Percentiles rank a stretch among this genome's conserved stretches.
Conservation (phyloP, 2,888 invertebrate species). For the Drosophila bunnanda region DNA sequence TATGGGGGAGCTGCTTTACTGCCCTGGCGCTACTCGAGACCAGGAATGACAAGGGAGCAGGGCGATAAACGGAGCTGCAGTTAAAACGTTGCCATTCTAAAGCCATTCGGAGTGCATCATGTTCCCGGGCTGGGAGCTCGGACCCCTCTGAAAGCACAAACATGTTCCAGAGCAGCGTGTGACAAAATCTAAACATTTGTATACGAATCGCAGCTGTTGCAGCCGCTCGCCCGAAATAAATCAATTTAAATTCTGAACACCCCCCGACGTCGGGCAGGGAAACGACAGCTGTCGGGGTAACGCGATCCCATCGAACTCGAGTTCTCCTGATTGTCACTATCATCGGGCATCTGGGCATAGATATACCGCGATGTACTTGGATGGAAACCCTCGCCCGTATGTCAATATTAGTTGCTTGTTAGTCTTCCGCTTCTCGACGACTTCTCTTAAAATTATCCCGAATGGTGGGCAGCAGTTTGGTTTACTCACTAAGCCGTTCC, state of each 20-base stretch:
- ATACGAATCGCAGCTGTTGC: conserved; percentile 44
- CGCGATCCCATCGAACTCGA: conserved; percentile 38
- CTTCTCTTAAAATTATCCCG: not conserved
- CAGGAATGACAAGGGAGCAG: not conserved
- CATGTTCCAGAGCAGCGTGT: conserved; percentile 22
- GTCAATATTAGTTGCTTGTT: conserved; percentile 3
- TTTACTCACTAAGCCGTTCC: conserved; percentile 63
- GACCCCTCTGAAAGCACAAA: conserved; percentile 6
- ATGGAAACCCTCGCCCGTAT: not conserved
- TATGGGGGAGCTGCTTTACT: conserved; percentile 12
- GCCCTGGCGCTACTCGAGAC: conserved; percentile 1
- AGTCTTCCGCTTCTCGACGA: not conserved
- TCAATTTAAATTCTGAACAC: conserved; percentile 22
- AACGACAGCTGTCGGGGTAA: conserved; percentile 41
- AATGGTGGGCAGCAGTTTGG: not conserved
- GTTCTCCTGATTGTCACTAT: conserved; percentile 6
- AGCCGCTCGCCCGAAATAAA: conserved; percentile 44
- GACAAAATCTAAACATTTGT: conserved; percentile 52
- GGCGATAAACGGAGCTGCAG: conserved; percentile 9
- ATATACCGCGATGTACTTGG: conserved; percentile 1
- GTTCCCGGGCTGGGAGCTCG: conserved; percentile 3
- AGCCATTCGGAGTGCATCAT: conserved; percentile 25
- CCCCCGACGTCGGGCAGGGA: conserved; percentile 1
- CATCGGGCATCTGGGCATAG: conserved; percentile 4
- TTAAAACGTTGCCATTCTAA: conserved; percentile 10